Base-by-base conservation (phyloP, 2,797 vertebrate species). In the Potorous gilbertii region DNA sequence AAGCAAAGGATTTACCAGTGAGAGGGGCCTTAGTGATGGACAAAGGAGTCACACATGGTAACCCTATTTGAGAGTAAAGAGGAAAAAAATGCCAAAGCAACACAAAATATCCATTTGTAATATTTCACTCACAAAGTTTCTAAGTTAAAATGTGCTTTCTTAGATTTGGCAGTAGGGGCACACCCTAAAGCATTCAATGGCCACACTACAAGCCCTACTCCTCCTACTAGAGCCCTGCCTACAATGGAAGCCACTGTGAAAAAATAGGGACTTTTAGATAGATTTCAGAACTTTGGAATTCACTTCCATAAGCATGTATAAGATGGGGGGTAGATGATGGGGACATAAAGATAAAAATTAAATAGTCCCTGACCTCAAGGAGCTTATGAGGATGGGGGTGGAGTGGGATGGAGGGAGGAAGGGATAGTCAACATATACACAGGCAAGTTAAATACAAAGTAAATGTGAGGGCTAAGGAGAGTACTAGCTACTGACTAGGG, bases 31-130 rank as follows among this genome's bases (percentile, higher is more conserved):
- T 27, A 46, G 8, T 27, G 13, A 18, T 0, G 16, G 34, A 6
- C 34, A 74, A 34, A 34, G 59, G 27, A 16, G 55, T 81, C 93
- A 96, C 5, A 6, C 91, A 54, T 55, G 93, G 29, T 50, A 95
- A 40, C 13, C 40, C n/a, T 92, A 94, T 91, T 0, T 94, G 54
- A 93, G 13, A 96, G 31, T 55, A 87, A 93, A 96, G 55, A 96
- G 11, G 59, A 21, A 66, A 87, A 54, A 91, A 34, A 90, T 24
- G 9, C 4, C 40, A 97, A 92, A 54, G 12, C 54, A 90, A 1
- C 96, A 90, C 54, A 87, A 94, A 96, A 94, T 66, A 94, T 31
- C 93, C 52, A 89, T 6, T 57, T 59, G n/a, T 56, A 94, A 87
- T 54, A 16, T 54, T 62, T 1, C 28, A 81, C 34, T n/a, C 54